Conservation (phyloP, 2,888 invertebrate species). For the Meliscaeva auricollis region DNA sequence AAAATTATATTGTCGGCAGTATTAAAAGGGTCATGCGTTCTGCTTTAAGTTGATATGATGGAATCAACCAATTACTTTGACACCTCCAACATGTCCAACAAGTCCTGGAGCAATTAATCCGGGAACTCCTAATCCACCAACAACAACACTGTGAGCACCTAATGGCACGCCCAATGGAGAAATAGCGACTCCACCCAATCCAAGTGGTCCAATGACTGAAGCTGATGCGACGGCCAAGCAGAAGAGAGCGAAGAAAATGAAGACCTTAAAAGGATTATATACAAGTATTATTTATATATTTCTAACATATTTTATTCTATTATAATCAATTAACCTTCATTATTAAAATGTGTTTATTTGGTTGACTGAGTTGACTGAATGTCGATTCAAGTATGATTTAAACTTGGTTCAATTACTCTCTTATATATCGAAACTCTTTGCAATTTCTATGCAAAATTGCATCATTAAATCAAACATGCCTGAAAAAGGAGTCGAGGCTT, state of each 20-base stretch:
- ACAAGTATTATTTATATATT: too few relatives aligned
- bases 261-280: conserved; percentile 51
- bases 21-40: not conserved
- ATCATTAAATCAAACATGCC: conserved; percentile 39
- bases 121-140: conserved; percentile 62
- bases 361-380: conserved; percentile 63
- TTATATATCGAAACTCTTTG: conserved; percentile 44
- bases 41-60: not conserved
- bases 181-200: conserved; percentile 61
- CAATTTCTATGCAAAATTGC: conserved; percentile 57
- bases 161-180: conserved; percentile 57
- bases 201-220: conserved; percentile 66
- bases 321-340: conserved; percentile 68
- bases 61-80: conserved; percentile 66
- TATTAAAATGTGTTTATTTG: conserved; percentile 40
- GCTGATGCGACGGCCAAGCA: conserved; percentile 73
- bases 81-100: conserved; percentile 48
- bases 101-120: conserved; percentile 64
- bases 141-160: conserved; percentile 64
- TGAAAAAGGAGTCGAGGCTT: conserved; percentile 20
- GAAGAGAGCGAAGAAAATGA: conserved; percentile 76
- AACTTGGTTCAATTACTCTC: conserved; percentile 19
- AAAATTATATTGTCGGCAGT: conserved; percentile 16
- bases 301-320: not conserved
- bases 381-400: conserved; percentile 68